Percentiles rank a stretch among this genome's conserved stretches.
Conservation (phyloP, 2,888 invertebrate species). For the Pelosia muscerda region DNA sequence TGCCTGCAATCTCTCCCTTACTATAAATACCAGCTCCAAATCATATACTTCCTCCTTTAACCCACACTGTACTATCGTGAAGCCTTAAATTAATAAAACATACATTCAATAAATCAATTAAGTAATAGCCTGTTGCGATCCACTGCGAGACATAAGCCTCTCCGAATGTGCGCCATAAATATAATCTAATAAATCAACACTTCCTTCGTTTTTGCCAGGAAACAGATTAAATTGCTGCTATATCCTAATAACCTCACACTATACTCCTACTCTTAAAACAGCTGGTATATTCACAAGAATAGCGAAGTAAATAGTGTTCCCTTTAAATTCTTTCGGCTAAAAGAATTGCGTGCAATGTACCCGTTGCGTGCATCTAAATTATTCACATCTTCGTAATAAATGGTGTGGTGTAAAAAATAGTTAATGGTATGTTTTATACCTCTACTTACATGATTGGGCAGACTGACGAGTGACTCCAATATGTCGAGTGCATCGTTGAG, state of each 20-base stretch:
- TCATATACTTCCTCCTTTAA: background rate
- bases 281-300: background rate
- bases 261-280: background rate
- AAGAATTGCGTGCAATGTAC: conserved; percentile 17
- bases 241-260: background rate
- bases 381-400: conserved; percentile 28
- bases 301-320: background rate
- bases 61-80: background rate
- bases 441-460: background rate
- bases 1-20: too few species aligned
- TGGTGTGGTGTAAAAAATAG: conserved; percentile 34
- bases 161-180: too few species aligned
- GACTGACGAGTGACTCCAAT: background rate
- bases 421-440: conserved; percentile 34
- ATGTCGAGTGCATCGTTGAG: background rate
- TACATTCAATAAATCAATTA: too few species aligned
- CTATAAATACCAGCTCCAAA: too few species aligned
- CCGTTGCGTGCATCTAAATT: conserved; percentile 38
- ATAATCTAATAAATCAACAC: background rate
- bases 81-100: background rate
- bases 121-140: too few species aligned
- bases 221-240: conserved; percentile 10
- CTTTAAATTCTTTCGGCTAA: background rate
- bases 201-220: background rate
- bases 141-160: too few species aligned